Evolutionary conservation across 2,113 vertebrate species (phyloP).

Genomic region (Poeciliopsis occidentalis): DNA sequence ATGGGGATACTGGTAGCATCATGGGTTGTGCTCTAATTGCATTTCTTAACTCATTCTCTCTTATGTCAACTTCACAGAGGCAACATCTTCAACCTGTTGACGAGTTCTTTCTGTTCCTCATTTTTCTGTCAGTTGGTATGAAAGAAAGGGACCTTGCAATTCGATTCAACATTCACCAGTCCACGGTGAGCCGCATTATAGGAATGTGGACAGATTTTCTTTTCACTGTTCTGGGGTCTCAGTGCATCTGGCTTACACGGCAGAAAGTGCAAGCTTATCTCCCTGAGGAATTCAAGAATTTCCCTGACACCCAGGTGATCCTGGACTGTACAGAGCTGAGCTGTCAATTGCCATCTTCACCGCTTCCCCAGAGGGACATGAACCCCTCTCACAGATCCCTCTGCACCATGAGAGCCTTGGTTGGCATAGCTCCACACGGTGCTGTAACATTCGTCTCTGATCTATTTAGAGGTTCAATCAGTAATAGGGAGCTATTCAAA

Average conservation of each 20-base stretch:
- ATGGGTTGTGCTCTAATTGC: too few relatives aligned
- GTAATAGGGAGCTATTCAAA: background rate
- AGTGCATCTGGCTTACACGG: background rate
- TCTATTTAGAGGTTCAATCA: background rate
- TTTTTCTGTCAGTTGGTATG: background rate
- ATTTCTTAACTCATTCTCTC: too few relatives aligned
- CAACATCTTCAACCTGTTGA: background rate
- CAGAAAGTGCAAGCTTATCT: background rate
- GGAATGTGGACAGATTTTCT: background rate
- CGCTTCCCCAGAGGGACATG: background rate
- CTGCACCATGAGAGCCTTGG: conserved; percentile 7
- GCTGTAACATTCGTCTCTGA: conserved; percentile 14
- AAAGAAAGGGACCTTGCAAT: conserved; percentile 2
- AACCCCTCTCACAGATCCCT: background rate
- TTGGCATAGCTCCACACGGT: background rate
- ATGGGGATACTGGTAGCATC: too few relatives aligned
- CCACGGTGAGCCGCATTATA: background rate
- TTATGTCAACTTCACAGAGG: too few relatives aligned
- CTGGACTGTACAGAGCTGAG: background rate
- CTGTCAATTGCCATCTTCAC: background rate
- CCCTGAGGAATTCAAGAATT: background rate
- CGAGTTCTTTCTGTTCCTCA: background rate
- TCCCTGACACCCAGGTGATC: conserved; percentile 2
- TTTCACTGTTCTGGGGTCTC: background rate
- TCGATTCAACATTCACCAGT: background rate